Evolutionary conservation across 2,797 vertebrate genomes (phyloP).

Genomic region (Chaetodon trifasciatus): DNA sequence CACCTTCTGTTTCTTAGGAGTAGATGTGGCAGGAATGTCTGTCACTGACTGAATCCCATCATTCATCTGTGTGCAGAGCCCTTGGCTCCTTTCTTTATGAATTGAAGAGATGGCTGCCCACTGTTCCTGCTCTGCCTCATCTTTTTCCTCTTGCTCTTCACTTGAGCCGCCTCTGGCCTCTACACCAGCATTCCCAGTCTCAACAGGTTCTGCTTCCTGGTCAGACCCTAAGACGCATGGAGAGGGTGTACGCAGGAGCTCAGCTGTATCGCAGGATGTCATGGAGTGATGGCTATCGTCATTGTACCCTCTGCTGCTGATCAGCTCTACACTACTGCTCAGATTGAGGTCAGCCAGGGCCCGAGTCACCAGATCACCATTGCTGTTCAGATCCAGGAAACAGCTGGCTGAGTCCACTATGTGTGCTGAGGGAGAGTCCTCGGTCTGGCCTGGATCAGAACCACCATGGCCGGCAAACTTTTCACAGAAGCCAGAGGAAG

Average conservation of each 20-base stretch:
- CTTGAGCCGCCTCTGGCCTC: conserved; percentile 1
- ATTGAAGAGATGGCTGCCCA: conserved; percentile 66
- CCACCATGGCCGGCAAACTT: conserved; percentile 70
- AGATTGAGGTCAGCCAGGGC: conserved; percentile 80
- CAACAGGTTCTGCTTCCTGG: conserved; percentile 43
- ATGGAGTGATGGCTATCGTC: conserved; percentile 58
- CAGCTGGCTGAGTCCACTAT: conserved; percentile 77
- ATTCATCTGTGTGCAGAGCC: conserved; percentile 39
- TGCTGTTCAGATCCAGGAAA: conserved; percentile 82
- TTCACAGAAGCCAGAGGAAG: conserved; percentile 87
- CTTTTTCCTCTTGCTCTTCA: conserved; percentile 20
- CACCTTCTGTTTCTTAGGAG: conserved; percentile 85
- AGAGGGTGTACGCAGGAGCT: conserved; percentile 70
- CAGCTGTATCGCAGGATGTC: conserved; percentile 71
- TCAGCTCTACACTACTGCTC: conserved; percentile 64
- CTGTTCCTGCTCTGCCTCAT: conserved; percentile 21
- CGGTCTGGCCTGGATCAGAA: conserved; percentile 66
- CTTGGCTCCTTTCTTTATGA: conserved; percentile 61
- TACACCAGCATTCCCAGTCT: background rate
- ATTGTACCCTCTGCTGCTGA: conserved; percentile 7
- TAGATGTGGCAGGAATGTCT: conserved; percentile 88
- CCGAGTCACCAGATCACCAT: conserved; percentile 81
- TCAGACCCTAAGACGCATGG: conserved; percentile 64
- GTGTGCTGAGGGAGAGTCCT: conserved; percentile 54
- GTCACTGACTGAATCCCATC: conserved; percentile 23